These are phyloP conservation scores for Tachysurus vachellii DNA, from an alignment of 2,113 vertebrate species.

Conservation along the genomic window DNA sequence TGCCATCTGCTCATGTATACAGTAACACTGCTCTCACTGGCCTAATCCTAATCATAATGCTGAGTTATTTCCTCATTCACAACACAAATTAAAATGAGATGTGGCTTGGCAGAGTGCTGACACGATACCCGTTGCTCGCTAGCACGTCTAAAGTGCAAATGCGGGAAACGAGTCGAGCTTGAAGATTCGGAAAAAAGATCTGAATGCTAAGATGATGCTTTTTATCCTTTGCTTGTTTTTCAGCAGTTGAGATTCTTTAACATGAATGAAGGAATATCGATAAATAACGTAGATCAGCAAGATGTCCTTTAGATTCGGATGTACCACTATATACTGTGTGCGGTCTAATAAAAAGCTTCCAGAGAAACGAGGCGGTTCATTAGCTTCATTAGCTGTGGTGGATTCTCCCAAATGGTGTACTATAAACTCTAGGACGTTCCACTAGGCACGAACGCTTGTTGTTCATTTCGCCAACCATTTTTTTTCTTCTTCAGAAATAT, in stretches of 20 bases:
- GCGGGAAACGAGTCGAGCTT: neutral
- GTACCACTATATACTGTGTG: neutral
- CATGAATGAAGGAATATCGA: neutral
- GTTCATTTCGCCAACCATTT: no score
- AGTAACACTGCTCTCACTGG: constrained; percentile 59
- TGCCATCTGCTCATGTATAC: constrained; percentile 67
- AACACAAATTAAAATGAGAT: constrained; percentile 43
- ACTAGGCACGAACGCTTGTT: no score
- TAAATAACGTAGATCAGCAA: neutral
- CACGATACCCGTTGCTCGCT: neutral
- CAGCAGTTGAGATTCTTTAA: neutral
- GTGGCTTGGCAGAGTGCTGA: constrained; percentile 20
- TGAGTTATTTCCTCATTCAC: constrained; percentile 64
- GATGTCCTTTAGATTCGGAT: neutral
- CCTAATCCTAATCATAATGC: constrained; percentile 68
- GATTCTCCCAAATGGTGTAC: no score
- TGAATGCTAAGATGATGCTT: neutral
- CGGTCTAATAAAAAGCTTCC: no score
- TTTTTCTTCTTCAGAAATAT: no score
- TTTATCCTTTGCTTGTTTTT: neutral
- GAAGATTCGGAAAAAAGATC: no score
- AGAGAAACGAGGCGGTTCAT: no score
- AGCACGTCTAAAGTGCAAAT: neutral
- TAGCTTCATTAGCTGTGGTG: no score
- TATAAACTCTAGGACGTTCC: no score